Base-by-base conservation (phyloP, 2,888 invertebrate species). In the Cheilosia vulpina region DNA sequence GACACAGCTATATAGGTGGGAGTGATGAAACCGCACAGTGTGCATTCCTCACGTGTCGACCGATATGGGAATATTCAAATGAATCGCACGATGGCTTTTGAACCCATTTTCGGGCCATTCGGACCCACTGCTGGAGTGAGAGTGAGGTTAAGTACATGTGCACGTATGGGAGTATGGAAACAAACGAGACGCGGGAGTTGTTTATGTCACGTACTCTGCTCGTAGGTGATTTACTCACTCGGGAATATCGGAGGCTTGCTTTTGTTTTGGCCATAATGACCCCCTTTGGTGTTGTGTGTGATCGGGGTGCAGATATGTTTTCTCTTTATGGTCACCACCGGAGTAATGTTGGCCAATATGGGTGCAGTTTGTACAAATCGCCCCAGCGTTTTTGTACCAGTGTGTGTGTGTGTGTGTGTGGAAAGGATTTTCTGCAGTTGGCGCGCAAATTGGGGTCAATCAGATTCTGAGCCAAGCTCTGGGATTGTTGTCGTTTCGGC, bases 201-300 rank as follows among this genome's bases (percentile, higher is more conserved):
- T 81, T 85, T 81, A 85, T 85, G 81, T 85, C 85, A 85, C 85
- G 85, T 85, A 85, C 66, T 77, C 69, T 76, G 66, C 81, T 81
- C 52, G 52, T 77, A 68, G 80, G 85, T 85, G 85, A 85, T 81
- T 85, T 85, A 85, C 85, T 85, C 72, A 85, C 85, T 80, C 72
- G 63, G 65, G 79, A 75, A 69, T 83, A 77, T 77, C 72, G 31
- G 17, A 76, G 80, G 85, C 62, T 52, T 77, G 80, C 69, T 76
- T 72, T 85, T 85, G 81, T 85, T 81, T 85, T 76, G 84, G 72
- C 58, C 71, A 63, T 85, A 81, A 85, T 85, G 80, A 85, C 80
- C 85, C 85, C 76, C 66, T 81, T 85, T 63, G 84, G 75, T 76
- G 84, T 75, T 17, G 27, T 68, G 71, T 80, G 76, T 68, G 82